Conservation (phyloP, 2,113 vertebrate species). For the Circaetus cinerascens region DNA sequence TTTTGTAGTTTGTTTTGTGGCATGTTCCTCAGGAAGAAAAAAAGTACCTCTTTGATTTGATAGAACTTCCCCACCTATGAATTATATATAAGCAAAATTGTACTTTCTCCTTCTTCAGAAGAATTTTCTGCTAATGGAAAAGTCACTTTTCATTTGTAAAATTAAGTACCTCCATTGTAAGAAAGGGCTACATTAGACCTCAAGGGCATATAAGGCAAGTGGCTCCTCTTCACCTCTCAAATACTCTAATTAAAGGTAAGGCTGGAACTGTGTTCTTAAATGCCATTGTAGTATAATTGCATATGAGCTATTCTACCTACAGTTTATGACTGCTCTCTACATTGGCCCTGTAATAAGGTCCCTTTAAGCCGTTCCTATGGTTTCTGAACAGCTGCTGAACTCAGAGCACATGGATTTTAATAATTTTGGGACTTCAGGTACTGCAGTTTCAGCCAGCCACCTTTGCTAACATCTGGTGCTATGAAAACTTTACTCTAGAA, state of each 20-base stretch:
- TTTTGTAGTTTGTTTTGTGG: conserved; percentile 1
- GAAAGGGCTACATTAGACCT: neutral
- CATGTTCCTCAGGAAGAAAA: conserved; percentile 60
- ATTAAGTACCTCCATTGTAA: neutral
- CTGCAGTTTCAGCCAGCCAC: neutral
- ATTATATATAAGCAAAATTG: conserved; percentile 54
- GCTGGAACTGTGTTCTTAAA: neutral
- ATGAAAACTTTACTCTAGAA: neutral
- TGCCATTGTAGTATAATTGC: neutral
- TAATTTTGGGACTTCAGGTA: neutral
- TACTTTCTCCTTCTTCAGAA: neutral
- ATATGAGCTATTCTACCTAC: neutral
- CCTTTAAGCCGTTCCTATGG: neutral
- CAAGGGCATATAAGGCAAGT: neutral
- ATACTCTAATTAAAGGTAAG: conserved; percentile 33
- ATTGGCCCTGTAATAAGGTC: neutral
- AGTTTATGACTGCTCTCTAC: neutral
- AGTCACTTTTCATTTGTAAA: neutral
- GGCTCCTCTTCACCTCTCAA: neutral
- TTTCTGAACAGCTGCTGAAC: neutral
- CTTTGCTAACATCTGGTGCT: neutral
- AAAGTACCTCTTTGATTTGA: conserved; percentile 61
- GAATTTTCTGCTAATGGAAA: neutral
- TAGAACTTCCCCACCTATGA: conserved; percentile 53
- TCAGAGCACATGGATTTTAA: neutral